Evolutionary conservation across 2,888 invertebrate genomes (phyloP).

Genomic region (Diarsia rubi): DNA sequence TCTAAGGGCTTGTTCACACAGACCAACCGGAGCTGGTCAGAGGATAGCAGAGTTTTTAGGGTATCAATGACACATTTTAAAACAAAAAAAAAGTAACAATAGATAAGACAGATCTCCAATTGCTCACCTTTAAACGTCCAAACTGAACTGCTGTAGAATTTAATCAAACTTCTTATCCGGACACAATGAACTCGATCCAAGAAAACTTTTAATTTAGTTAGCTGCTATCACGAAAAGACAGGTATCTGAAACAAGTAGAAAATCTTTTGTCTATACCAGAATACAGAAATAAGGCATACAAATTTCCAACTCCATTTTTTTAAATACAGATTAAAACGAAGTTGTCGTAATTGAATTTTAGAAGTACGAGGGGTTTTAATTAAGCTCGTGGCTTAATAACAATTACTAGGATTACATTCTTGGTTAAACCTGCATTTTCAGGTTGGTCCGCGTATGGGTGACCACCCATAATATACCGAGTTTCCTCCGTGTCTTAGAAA

Average conservation of each 20-base stretch:
- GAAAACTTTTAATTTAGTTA: slow-evolving; percentile 68
- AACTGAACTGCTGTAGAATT: slow-evolving; percentile 61
- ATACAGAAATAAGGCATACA: slow-evolving; percentile 42
- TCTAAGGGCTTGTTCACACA: too few relatives aligned
- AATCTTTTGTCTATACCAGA: slow-evolving; percentile 56
- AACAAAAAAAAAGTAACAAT: slow-evolving; percentile 3
- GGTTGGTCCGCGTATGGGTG: too few relatives aligned
- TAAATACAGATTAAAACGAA: slow-evolving; percentile 42
- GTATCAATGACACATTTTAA: not conserved
- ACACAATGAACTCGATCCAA: slow-evolving; percentile 64
- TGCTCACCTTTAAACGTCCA: slow-evolving; percentile 61
- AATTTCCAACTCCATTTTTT: slow-evolving; percentile 54
- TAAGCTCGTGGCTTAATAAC: slow-evolving; percentile 8
- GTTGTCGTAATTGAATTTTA: slow-evolving; percentile 59
- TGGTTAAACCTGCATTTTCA: too few relatives aligned
- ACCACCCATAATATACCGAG: too few relatives aligned
- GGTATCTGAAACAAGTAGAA: slow-evolving; percentile 71
- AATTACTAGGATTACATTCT: too few relatives aligned
- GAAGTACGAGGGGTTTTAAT: slow-evolving; percentile 39
- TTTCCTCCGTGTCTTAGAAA: too few relatives aligned
- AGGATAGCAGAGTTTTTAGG: too few relatives aligned
- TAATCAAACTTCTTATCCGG: slow-evolving; percentile 63
- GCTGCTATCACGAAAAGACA: slow-evolving; percentile 61
- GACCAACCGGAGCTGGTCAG: too few relatives aligned
- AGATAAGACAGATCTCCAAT: slow-evolving; percentile 34